Evolutionary conservation across 2,888 invertebrate genomes (phyloP).

Genomic region (Melanophora roralis): DNA sequence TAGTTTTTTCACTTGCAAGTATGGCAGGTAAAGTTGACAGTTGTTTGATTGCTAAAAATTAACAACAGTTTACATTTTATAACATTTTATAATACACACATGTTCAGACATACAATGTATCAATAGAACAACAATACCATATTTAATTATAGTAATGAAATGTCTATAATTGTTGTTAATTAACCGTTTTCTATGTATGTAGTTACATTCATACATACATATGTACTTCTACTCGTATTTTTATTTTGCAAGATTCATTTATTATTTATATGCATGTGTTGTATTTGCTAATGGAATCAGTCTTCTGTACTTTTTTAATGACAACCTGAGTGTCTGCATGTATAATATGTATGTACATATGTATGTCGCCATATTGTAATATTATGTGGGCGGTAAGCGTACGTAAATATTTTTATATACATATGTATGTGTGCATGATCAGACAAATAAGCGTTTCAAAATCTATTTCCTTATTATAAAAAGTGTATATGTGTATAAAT

Average conservation of each 20-base stretch:
- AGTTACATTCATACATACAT: too few relatives aligned
- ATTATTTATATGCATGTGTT: conserved; percentile 4
- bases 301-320: conserved; percentile 24
- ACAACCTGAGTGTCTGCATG: conserved; percentile 5
- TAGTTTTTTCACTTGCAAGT: conserved; percentile 38
- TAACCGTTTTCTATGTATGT: conserved; percentile 73
- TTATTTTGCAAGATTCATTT: conserved; percentile 27
- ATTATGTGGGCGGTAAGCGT: conserved; percentile 16
- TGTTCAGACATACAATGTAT: not conserved
- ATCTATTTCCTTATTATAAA: too few relatives aligned
- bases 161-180: conserved; percentile 71
- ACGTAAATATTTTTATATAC: too few relatives aligned
- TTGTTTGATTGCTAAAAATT: conserved; percentile 51
- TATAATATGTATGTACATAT: not conserved
- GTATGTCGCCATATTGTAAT: conserved; percentile 2
- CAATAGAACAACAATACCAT: conserved; percentile 14
- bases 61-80: conserved; percentile 42
- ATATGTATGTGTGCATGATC: too few relatives aligned
- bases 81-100: not conserved
- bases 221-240: conserved; percentile 43
- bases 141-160: conserved; percentile 71
- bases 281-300: conserved; percentile 37
- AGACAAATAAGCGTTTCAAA: too few relatives aligned
- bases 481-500: too few relatives aligned
- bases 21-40: conserved; percentile 22